Evolutionary conservation across 2,113 vertebrate genomes (phyloP).

Genomic region (Loxodonta africana): DNA sequence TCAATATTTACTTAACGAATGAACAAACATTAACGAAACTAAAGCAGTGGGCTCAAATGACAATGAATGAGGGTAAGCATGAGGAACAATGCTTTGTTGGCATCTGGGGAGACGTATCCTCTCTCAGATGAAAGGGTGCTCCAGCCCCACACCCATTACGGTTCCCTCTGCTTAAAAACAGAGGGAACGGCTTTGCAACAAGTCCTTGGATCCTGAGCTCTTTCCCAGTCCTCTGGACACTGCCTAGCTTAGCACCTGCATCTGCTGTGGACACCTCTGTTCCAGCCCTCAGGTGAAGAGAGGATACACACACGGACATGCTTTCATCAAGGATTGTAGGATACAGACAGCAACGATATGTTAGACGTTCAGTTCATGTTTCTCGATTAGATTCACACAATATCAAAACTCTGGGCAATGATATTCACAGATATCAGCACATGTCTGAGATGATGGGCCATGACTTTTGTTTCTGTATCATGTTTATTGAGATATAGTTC

Average conservation of each 20-base stretch:
- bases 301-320: fast-evolving
- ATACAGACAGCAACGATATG: background rate
- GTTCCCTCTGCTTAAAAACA: background rate
- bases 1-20: constrained; percentile 16
- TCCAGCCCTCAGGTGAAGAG: background rate
- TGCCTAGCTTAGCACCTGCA: background rate
- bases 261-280: background rate
- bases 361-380: background rate
- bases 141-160: fast-evolving
- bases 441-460: background rate
- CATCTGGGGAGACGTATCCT: fast-evolving
- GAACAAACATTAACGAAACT: background rate
- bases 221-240: background rate
- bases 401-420: background rate
- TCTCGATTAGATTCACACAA: background rate
- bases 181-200: background rate
- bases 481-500: background rate
- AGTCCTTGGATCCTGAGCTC: background rate
- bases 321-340: background rate
- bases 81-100: background rate
- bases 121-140: background rate
- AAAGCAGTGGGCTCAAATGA: background rate
- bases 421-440: no score
- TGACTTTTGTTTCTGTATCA: background rate
- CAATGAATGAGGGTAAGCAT: no score